Conservation (phyloP, 1,140 invertebrate genomes). For the Halictus rubicundus region DNA sequence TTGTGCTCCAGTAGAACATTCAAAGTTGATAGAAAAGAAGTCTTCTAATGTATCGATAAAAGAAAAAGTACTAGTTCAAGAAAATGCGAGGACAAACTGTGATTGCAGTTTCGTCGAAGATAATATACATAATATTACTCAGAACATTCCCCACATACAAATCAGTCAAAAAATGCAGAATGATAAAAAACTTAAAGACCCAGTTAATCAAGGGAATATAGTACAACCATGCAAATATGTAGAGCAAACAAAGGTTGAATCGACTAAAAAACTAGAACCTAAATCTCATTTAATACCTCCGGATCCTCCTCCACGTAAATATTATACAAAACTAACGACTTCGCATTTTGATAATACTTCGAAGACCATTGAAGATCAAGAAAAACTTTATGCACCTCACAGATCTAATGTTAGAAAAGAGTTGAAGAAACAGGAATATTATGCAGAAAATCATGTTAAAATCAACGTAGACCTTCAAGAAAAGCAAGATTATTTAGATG, state of each 20-base stretch:
- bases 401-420: conserved; percentile 55
- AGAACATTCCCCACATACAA: conserved; percentile 39
- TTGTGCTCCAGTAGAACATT: conserved; percentile 52
- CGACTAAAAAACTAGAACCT: conserved; percentile 63
- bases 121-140: conserved; percentile 13
- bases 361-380: conserved; percentile 45
- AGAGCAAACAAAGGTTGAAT: conserved; percentile 51
- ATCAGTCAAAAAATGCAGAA: conserved; percentile 31
- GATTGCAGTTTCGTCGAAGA: conserved; percentile 26
- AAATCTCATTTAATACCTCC: conserved; percentile 74
- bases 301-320: conserved; percentile 80
- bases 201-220: conserved; percentile 9
- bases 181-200: conserved; percentile 26
- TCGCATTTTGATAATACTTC: conserved; percentile 33
- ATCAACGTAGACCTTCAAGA: conserved; percentile 53
- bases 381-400: conserved; percentile 60
- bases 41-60: conserved; percentile 26
- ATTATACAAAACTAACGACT: conserved; percentile 69
- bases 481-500: conserved; percentile 62
- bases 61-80: conserved; percentile 10
- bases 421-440: conserved; percentile 52
- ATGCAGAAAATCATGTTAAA: conserved; percentile 36
- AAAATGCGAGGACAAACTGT: conserved; percentile 20
- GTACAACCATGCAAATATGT: conserved; percentile 39
- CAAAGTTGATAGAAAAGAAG: conserved; percentile 44